Evolutionary conservation across 2,113 vertebrate genomes (phyloP).

Genomic region (Gulo gulo): DNA sequence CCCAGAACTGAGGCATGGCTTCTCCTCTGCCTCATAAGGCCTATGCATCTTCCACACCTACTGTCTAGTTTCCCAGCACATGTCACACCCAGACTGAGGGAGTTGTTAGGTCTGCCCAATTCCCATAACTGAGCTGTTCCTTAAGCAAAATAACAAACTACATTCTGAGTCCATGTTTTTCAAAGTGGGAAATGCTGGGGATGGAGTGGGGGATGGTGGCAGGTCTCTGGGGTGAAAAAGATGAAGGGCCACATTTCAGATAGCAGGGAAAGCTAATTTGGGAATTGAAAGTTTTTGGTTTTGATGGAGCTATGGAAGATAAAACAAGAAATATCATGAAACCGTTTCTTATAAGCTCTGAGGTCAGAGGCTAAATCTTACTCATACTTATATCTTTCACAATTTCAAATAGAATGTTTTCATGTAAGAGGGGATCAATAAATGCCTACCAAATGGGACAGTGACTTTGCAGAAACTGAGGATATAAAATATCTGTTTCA

Average conservation of each 20-base stretch:
- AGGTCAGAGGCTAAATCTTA: conserved; percentile 29
- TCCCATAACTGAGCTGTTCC: not conserved
- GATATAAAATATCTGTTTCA: not conserved
- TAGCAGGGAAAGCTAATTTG: not conserved
- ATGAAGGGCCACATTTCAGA: not conserved
- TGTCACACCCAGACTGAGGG: not conserved
- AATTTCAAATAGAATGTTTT: not conserved
- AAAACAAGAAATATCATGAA: conserved; percentile 4
- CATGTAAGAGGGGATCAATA: not conserved
- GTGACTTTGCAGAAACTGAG: not conserved
- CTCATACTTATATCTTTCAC: not conserved
- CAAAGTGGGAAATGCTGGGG: not conserved
- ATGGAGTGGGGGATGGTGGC: not conserved
- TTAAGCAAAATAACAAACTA: not conserved
- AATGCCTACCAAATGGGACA: not conserved
- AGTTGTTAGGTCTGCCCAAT: not conserved
- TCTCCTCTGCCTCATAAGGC: not conserved
- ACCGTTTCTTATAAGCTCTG: not conserved
- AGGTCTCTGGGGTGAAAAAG: not conserved
- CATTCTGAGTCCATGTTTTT: not conserved
- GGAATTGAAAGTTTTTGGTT: not conserved
- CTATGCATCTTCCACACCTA: not conserved
- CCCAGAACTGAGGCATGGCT: not conserved
- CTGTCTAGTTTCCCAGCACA: not conserved
- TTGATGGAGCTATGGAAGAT: conserved; percentile 35